phyloP scores from a whole-genome alignment of 2,888 invertebrate species.

The Ennomos erosarius region DNA sequence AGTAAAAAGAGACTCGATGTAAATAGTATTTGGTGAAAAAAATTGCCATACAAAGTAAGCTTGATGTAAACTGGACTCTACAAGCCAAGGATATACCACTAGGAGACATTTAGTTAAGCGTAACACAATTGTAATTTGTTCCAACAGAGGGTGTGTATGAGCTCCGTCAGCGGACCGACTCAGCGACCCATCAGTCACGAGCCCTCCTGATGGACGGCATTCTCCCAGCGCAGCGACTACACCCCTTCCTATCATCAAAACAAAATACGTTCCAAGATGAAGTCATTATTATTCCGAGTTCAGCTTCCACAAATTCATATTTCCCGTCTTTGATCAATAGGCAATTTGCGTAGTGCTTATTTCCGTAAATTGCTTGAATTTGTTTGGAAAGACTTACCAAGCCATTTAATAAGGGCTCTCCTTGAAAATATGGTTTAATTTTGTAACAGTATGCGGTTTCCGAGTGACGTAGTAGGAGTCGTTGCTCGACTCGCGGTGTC shows the following conservation, averaged over 20 bases:
- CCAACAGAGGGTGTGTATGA: too few species aligned
- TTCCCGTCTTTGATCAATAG: background rate
- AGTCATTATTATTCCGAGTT: conserved; percentile 2
- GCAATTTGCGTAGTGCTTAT: conserved; percentile 4
- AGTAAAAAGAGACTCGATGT: too few species aligned
- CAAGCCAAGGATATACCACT: too few species aligned
- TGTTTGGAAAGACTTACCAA: background rate
- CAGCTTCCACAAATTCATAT: background rate
- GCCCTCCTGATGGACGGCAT: background rate
- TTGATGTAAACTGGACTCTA: too few species aligned
- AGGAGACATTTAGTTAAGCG: too few species aligned
- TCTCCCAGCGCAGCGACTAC: too few species aligned
- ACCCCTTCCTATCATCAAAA: background rate
- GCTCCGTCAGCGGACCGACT: too few species aligned
- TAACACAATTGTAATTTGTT: too few species aligned
- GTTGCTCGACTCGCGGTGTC: too few species aligned
- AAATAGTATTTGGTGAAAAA: too few species aligned
- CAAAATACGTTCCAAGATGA: background rate
- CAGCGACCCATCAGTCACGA: conserved; percentile 18
- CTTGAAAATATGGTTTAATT: background rate
- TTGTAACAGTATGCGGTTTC: background rate
- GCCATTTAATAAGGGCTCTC: background rate
- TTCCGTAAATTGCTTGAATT: background rate
- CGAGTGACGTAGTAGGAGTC: background rate
- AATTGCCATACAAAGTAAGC: too few species aligned